A percentile compares a stretch with the other conserved stretches of the same genome.
These are phyloP conservation scores for Leucozona laternaria DNA, from an alignment of 2,888 invertebrate species.

Conservation along the genomic window DNA sequence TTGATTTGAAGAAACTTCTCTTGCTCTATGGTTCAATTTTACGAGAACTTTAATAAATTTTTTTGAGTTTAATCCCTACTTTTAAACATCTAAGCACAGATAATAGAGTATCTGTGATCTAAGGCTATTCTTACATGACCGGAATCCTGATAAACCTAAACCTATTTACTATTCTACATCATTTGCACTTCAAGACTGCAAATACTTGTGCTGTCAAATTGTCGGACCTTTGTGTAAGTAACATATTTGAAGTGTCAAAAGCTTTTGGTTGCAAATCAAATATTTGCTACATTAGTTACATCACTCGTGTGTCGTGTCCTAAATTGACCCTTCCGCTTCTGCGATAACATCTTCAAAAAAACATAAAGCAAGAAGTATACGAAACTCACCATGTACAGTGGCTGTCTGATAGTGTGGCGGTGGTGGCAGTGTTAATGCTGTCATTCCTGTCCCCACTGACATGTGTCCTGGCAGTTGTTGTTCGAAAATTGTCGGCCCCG, in stretches of 20 bases:
- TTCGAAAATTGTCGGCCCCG: slow-evolving; percentile 65
- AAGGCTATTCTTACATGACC: no score
- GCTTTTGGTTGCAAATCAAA: background rate
- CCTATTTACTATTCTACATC: background rate
- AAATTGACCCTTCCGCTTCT: slow-evolving; percentile 10
- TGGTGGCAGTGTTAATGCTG: slow-evolving; percentile 80
- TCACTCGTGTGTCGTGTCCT: background rate
- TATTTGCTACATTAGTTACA: background rate
- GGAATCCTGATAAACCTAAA: no score
- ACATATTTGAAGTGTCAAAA: background rate
- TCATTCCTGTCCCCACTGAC: slow-evolving; percentile 76
- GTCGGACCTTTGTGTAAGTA: background rate
- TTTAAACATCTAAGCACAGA: no score
- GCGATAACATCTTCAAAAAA: background rate
- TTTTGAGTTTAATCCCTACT: no score
- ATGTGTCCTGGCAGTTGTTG: slow-evolving; percentile 72
- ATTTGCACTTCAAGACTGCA: background rate
- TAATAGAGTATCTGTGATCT: no score
- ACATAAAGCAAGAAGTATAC: background rate
- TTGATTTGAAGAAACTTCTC: no score
- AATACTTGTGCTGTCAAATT: background rate
- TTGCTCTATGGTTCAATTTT: no score
- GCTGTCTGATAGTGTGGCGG: slow-evolving; percentile 83
- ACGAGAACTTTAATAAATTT: no score
- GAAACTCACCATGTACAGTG: slow-evolving; percentile 82